These are phyloP conservation scores for Dasyurus viverrinus DNA, from an alignment of 2,113 vertebrate species.

Conservation along the genomic window DNA sequence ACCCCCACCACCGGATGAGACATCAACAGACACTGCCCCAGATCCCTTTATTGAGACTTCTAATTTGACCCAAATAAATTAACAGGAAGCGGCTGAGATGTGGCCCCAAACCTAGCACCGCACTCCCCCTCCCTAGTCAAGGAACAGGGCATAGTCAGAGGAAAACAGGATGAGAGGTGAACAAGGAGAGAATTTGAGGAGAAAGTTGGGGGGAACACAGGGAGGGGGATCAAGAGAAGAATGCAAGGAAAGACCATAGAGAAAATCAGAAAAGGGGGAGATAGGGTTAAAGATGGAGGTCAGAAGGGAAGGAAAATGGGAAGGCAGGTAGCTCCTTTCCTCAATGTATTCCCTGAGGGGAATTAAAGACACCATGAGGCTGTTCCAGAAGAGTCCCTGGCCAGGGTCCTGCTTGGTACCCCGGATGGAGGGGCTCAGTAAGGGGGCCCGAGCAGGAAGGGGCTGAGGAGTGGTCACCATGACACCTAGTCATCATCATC, in stretches of 20 bases:
- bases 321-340: constrained; percentile 7
- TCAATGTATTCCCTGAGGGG: constrained; percentile 9
- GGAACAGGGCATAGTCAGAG: constrained; percentile 20
- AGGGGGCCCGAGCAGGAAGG: constrained; percentile 14
- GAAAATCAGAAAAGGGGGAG: not conserved
- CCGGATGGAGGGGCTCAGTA: constrained; percentile 1
- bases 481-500: constrained; percentile 80
- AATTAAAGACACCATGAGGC: constrained; percentile 22
- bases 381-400: not conserved
- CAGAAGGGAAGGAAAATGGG: constrained; percentile 1
- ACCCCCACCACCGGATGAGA: constrained; percentile 17
- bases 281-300: constrained; percentile 1
- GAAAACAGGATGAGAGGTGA: not conserved
- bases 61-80: constrained; percentile 72
- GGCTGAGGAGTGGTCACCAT: not conserved
- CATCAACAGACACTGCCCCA: constrained; percentile 64
- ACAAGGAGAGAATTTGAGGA: not conserved
- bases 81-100: constrained; percentile 49
- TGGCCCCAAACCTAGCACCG: constrained; percentile 23
- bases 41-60: constrained; percentile 75
- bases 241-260: not conserved
- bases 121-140: constrained; percentile 44
- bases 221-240: not conserved
- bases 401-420: constrained; percentile 11
- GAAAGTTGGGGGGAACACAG: constrained; percentile 9